A percentile compares a stretch with the other conserved stretches of the same genome.
These are phyloP conservation scores for Ellobius talpinus DNA, from an alignment of 2,113 vertebrate species.

Conservation along the genomic window DNA sequence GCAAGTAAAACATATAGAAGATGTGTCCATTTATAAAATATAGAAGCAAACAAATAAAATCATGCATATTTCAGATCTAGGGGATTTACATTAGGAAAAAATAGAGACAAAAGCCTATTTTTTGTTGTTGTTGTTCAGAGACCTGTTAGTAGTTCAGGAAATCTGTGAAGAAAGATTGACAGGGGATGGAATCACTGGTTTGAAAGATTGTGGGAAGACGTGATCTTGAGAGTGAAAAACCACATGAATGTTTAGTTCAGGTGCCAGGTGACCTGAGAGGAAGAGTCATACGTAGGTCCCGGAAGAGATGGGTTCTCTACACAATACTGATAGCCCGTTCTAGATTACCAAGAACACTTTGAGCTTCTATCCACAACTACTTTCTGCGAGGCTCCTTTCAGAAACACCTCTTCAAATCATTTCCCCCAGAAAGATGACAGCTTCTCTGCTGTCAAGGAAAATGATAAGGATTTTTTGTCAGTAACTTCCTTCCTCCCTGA, in stretches of 20 bases:
- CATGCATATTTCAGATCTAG: background rate
- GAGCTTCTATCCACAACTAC: constrained; percentile 11
- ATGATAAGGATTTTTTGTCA: background rate
- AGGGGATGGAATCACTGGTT: background rate
- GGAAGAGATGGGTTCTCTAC: background rate
- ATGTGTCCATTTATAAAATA: background rate
- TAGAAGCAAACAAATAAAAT: background rate
- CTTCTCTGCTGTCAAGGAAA: background rate
- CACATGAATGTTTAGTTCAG: background rate
- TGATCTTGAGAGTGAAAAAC: background rate
- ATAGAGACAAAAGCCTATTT: background rate
- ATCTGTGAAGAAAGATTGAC: background rate
- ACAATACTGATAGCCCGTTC: background rate
- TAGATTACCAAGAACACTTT: background rate
- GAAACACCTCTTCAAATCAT: background rate
- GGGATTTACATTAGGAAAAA: background rate
- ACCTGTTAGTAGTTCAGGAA: constrained; percentile 17
- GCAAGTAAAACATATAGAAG: background rate
- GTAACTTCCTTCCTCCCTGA: constrained; percentile 13
- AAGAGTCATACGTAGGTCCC: background rate
- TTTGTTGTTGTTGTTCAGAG: background rate
- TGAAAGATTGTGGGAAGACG: background rate
- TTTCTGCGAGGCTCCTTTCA: background rate
- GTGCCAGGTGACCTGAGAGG: constrained; percentile 25
- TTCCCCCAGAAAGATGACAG: background rate